A percentile compares a stretch with the other conserved stretches of the same genome.
Conservation (phyloP, 2,113 vertebrate species). For the Heterochromis multidens region DNA sequence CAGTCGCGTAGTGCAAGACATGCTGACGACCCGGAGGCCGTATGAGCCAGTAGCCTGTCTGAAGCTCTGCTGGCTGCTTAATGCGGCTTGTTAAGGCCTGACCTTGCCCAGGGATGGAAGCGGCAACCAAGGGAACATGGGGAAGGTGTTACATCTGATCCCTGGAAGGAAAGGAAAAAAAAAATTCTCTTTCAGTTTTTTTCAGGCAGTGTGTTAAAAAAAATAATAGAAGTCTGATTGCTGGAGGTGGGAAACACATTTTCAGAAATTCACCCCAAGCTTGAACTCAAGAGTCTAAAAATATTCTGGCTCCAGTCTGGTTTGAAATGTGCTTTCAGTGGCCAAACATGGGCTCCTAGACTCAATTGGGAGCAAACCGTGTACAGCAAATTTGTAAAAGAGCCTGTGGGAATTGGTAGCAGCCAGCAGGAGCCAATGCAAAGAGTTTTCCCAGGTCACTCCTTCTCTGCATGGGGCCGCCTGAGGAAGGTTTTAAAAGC, state of each 20-base stretch:
- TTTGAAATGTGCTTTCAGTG: background rate
- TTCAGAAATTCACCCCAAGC: background rate
- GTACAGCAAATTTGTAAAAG: background rate
- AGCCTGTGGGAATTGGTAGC: constrained; percentile 29
- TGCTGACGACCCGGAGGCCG: constrained; percentile 43
- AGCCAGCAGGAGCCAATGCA: constrained; percentile 39
- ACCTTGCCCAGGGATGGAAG: constrained; percentile 18
- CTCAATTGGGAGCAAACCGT: background rate
- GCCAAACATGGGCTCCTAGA: background rate
- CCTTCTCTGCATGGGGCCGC: constrained; percentile 69
- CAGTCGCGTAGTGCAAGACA: constrained; percentile 43
- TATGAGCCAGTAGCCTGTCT: constrained; percentile 36
- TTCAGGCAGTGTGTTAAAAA: background rate
- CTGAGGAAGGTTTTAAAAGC: constrained; percentile 65
- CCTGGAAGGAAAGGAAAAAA: constrained; percentile 2
- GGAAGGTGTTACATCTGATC: constrained; percentile 49
- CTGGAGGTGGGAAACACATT: background rate
- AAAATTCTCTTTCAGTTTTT: background rate
- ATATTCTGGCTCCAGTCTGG: background rate
- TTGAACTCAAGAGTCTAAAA: background rate
- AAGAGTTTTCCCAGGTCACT: constrained; percentile 53
- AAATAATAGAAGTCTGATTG: background rate
- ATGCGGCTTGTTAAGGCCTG: constrained; percentile 55
- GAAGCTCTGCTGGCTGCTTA: constrained; percentile 22
- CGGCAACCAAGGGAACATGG: background rate